Base-by-base conservation (phyloP, 2,888 invertebrate species). In the Cephalotes varians region DNA sequence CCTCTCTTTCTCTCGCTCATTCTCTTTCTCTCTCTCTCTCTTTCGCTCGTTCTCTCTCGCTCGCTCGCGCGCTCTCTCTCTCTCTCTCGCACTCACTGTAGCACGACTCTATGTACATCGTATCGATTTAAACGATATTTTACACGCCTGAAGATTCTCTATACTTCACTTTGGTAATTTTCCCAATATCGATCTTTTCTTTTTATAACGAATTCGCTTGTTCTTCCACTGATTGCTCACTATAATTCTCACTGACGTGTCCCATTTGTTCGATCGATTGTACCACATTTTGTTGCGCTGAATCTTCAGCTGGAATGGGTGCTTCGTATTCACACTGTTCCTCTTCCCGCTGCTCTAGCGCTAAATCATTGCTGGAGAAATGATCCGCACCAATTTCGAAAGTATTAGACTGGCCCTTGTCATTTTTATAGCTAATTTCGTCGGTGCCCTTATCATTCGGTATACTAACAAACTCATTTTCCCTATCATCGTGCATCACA, bases 41-140 rank as follows among this genome's bases (percentile, higher is more conserved):
- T n/a, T 47, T 10, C 69, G 0, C 69, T 18, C 71, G 9, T 18
- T 71, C 69, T 18, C 28, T 40, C 71, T n/a, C n/a, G 12, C 40
- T 40, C 56, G 1, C 34, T 34, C 44, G 10, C 47, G 0, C 51
- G 15, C 62, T 12, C 47, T 6, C 44, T 10, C 21, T 18, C 31
- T 51, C 56, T 47, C 47, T 28, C 37, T 21, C 76, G 1, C 31
- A 40, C 34, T 37, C 34, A 21, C 31, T 82, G 65, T 69, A 67
- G 81, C 82, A 82, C 72, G 83, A 72, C 82, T 77, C 81, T 90
- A 90, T 90, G 79, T 90, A 90, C 90, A 90, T 84, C 44, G 56
- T 62, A 73, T 81, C 28, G 69, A 77, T 85, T 80, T 82, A 84
- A 85, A 83, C 83, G 84, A 77, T 88, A 87, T 85, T 85, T 88